These are phyloP conservation scores for Aromia moschata DNA, from an alignment of 2,888 invertebrate species.

Conservation along the genomic window DNA sequence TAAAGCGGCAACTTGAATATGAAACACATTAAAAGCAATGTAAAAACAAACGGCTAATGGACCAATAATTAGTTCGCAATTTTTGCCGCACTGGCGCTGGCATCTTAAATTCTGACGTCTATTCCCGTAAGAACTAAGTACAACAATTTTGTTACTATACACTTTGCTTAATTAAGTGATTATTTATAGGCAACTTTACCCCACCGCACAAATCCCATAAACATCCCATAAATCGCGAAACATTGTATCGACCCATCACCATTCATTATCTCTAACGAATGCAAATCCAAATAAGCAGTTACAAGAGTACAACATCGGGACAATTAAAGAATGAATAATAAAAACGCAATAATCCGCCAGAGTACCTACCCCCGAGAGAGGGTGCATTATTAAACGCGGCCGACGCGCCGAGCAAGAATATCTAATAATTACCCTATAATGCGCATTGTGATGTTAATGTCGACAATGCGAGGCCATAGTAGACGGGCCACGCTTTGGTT, in stretches of 20 bases:
- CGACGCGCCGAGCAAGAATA: slow-evolving; percentile 50
- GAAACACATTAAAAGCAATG: too few relatives aligned
- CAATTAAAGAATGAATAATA: slow-evolving; percentile 51
- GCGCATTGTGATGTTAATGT: slow-evolving; percentile 59
- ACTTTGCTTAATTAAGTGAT: too few relatives aligned
- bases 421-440: slow-evolving; percentile 62
- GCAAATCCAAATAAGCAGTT: slow-evolving; percentile 34
- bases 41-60: too few relatives aligned
- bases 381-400: slow-evolving; percentile 53
- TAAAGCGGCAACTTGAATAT: too few relatives aligned
- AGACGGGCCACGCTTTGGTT: slow-evolving; percentile 36
- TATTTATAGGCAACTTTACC: too few relatives aligned
- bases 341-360: slow-evolving; percentile 53
- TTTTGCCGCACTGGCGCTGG: too few relatives aligned
- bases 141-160: too few relatives aligned
- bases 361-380: slow-evolving; percentile 45
- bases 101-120: too few relatives aligned
- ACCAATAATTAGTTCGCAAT: too few relatives aligned
- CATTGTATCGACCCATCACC: slow-evolving; percentile 26
- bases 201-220: too few relatives aligned
- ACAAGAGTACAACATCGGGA: slow-evolving; percentile 38
- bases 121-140: too few relatives aligned
- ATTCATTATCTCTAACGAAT: slow-evolving; percentile 36
- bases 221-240: slow-evolving; percentile 34
- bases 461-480: slow-evolving; percentile 39